Percentiles rank a stretch among this genome's conserved stretches.
These are phyloP conservation scores for Lycopodina hypogea DNA, from an alignment of 37 sponge, comb jelly and placozoan species.

Conservation along the genomic window DNA sequence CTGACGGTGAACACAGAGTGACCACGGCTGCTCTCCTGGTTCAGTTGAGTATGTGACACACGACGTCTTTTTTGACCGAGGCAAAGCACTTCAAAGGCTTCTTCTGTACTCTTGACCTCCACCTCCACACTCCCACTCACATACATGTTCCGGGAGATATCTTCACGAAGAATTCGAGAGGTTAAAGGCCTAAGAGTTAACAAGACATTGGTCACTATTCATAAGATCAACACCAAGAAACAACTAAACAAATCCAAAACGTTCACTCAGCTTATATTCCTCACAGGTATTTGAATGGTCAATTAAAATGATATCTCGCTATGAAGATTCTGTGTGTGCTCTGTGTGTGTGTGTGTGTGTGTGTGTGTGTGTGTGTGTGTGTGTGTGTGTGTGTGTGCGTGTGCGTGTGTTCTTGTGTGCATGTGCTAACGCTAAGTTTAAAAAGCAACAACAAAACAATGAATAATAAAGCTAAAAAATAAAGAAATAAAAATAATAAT, in stretches of 20 bases:
- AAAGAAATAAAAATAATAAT: too few relatives aligned
- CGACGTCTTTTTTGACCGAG: constrained; percentile 82
- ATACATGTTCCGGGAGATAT: constrained; percentile 82
- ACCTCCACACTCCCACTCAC: constrained; percentile 87
- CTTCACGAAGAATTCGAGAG: constrained; percentile 79
- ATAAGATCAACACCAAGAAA: neutral
- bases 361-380: too few relatives aligned
- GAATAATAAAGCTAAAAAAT: too few relatives aligned
- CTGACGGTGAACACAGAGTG: constrained; percentile 96
- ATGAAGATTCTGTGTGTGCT: too few relatives aligned
- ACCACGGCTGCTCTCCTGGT: constrained; percentile 92
- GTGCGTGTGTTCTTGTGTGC: neutral
- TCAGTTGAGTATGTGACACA: constrained; percentile 90
- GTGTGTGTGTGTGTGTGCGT: too few relatives aligned
- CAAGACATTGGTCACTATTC: neutral
- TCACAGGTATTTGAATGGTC: neutral
- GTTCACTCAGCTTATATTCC: too few relatives aligned
- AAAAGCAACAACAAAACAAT: too few relatives aligned
- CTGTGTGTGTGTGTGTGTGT: too few relatives aligned
- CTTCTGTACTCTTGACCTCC: constrained; percentile 95
- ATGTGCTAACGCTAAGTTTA: neutral
- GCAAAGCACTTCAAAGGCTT: constrained; percentile 86
- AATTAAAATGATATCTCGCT: too few relatives aligned
- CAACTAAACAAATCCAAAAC: neutral
- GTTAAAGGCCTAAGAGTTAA: constrained; percentile 54